Base-by-base conservation (phyloP, 2,888 invertebrate genomes). In the Chydorus sphaericus region DNA sequence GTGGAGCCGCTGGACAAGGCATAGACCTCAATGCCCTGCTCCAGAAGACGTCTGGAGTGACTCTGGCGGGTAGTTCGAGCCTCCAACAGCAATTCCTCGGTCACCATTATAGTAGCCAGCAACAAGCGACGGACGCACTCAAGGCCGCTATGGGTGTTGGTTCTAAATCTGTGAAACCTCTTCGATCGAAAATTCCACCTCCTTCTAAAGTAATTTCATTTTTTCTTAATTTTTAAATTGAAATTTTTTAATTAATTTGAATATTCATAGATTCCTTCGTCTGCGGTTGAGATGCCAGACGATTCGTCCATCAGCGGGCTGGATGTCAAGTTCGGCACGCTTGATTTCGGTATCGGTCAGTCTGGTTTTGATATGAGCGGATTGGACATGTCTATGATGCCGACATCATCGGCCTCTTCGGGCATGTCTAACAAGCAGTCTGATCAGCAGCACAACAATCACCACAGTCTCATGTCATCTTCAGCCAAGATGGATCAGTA, bases 261-360 rank as follows among this genome's bases (percentile, higher is more conserved):
- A 10, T 62, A 57, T 61, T 56, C 30, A 67, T 70, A 91, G 84
- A 96, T 96, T 66, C 94, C 93, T 39, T 78, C 88, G 54, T 84
- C 83, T 57, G 93, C 94, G 23, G 94, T 96, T 37, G 94, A 94
- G 73, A 94, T 94, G 94, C 94, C 94, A 1, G 92, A 88, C 60
- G 90, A 90, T 65, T 76, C 83, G 57, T 73, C 80, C 14, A 82
- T 81, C 66, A 79, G 80, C 59, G 80, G 79, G 61, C 76, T 94
- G 63, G 93, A 93, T 73, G 90, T 94, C 61, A 92, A 93, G 73
- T 94, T 94, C 71, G 92, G 92, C 31, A 90, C 84, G 3, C 75
- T 92, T 63, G 91, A 91, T 64, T 79, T 82, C 65, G 79, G 80
- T 60, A 73, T 76, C 38, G 54, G 33, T 16, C 28, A 33, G 16